Percentiles rank a stretch among this genome's conserved stretches.
Conservation (phyloP, 2,113 vertebrate species). For the Helogale parvula region DNA sequence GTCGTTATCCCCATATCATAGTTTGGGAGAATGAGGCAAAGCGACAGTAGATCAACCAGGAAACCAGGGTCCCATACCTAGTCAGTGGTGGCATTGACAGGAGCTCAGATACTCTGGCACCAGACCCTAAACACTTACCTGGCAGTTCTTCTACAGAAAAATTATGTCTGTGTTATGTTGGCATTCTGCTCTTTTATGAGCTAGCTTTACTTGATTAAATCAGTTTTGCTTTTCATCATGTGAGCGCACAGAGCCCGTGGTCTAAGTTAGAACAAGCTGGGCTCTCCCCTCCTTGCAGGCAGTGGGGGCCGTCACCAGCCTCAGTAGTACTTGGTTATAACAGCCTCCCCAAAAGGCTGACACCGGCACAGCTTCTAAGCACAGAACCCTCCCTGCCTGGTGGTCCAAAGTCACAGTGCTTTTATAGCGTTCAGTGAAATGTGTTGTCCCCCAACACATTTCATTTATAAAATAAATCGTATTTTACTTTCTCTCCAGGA, state of each 20-base stretch:
- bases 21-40: not conserved
- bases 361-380: not conserved
- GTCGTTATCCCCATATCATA: not conserved
- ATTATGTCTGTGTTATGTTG: not conserved
- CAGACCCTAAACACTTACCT: not conserved
- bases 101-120: not conserved
- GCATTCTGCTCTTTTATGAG: not conserved
- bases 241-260: not conserved
- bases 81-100: not conserved
- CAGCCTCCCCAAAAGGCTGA: not conserved
- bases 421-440: not conserved
- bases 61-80: not conserved
- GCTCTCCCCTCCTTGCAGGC: not conserved
- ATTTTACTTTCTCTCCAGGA: slow-evolving; percentile 75
- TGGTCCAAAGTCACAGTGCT: not conserved
- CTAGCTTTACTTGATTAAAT: not conserved
- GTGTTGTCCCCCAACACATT: not conserved
- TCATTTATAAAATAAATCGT: slow-evolving; percentile 18
- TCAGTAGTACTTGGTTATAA: not conserved
- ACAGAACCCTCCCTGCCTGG: not conserved
- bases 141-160: not conserved
- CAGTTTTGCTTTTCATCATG: not conserved
- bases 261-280: not conserved
- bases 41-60: not conserved
- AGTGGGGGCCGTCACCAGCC: rapidly evolving